Evolutionary conservation across 2,113 vertebrate species (phyloP), one percentile per base, ranked within the genome.

Genomic region (Etheostoma spectabile): DNA sequence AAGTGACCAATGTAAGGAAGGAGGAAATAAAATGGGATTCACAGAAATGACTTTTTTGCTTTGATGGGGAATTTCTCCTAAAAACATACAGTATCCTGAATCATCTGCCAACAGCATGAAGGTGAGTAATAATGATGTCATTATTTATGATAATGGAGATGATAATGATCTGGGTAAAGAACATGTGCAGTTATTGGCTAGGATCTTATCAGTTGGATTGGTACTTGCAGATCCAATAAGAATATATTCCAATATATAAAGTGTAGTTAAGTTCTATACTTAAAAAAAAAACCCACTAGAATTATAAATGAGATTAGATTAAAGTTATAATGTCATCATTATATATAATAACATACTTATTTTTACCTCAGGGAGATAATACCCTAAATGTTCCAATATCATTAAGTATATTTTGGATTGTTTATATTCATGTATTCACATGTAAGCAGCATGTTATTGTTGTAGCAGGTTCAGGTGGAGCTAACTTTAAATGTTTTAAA

Each of bases 171-270:
- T 95, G 55, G 94, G 65, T 60, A 91, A 95, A 6, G 79, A 92
- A 33, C 94, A 95, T 51, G 45, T 95, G 22, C 82, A 94, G 35
- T 71, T 95, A 16, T 63, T 95, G 86, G 91, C 92, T 56, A 93
- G 42, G 85, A 93, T 96, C 79, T 89, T 95, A 33, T 94, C 94
- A 1, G 79, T 88, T 35, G 95, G 95, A 60, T 66, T 96, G 86
- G 95, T 95, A 77, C 94, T 95, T 27, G 94, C 94, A 3, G 95
- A 95, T 79, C 94, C 95, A 13, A 87, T 42, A 11, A 42, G 38
- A 42, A 42, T 42, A 11, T 3, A 42, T 3, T 42, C 38, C 38
- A 38, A 38, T 42, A 42, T 42, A 42, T 42, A 42, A 42, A 42
- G 38, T 42, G 38, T 42, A 42, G 10, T 42, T 10, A 11, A 42